Conservation (phyloP, 2,888 invertebrate species). For the Falcaria lacertinaria region DNA sequence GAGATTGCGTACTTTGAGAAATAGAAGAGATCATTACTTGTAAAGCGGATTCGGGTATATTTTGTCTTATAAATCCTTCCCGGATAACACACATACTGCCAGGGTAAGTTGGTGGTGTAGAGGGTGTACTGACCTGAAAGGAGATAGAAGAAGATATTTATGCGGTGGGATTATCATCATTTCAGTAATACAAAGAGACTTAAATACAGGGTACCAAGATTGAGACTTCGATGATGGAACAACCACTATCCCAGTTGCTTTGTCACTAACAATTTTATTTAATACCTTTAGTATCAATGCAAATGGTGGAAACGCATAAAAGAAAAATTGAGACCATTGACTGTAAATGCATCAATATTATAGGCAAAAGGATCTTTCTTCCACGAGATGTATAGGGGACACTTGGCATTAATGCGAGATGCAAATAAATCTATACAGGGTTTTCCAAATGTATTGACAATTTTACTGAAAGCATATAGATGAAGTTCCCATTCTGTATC, state of each 20-base stretch:
- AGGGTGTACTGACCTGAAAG: slow-evolving; percentile 13
- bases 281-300: slow-evolving; percentile 9
- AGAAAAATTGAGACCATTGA: slow-evolving; percentile 7
- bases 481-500: too few relatives aligned
- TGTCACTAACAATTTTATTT: slow-evolving; percentile 10
- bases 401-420: too few relatives aligned
- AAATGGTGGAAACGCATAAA: slow-evolving; percentile 19
- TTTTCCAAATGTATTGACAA: too few relatives aligned
- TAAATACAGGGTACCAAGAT: slow-evolving; percentile 10
- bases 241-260: slow-evolving; percentile 9
- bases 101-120: slow-evolving; percentile 15
- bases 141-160: slow-evolving; percentile 9
- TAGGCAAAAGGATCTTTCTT: slow-evolving; percentile 11
- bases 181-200: not conserved
- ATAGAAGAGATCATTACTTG: slow-evolving; percentile 12
- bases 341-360: slow-evolving; percentile 12
- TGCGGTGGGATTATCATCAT: slow-evolving; percentile 6
- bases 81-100: slow-evolving; percentile 13
- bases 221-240: slow-evolving; percentile 12
- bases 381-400: slow-evolving; percentile 2
- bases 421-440: too few relatives aligned
- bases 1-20: slow-evolving; percentile 8
- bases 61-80: slow-evolving; percentile 6
- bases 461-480: too few relatives aligned
- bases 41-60: slow-evolving; percentile 6